Conservation (phyloP, 2,888 invertebrate species). For the Teleiodes luculella region DNA sequence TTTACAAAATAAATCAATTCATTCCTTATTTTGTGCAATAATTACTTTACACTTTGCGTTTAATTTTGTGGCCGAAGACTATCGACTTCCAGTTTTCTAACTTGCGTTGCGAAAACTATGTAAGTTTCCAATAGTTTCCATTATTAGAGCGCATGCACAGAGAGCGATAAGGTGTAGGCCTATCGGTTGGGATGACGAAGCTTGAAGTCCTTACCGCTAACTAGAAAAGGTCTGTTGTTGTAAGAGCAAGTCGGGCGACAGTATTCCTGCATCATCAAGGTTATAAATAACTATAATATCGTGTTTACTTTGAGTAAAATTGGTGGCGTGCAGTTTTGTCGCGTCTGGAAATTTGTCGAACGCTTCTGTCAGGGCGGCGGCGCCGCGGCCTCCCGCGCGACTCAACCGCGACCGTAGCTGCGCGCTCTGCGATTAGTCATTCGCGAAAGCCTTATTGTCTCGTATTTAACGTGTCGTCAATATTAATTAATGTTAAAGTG, state of each 20-base stretch:
- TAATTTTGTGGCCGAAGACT: not conserved
- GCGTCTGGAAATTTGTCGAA: not conserved
- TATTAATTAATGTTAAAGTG: not conserved
- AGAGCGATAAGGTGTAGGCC: not conserved
- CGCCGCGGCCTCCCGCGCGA: not conserved
- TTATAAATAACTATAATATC: conserved; percentile 38
- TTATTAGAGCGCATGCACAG: not conserved
- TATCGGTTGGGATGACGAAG: conserved; percentile 8
- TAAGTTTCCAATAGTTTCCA: conserved; percentile 1
- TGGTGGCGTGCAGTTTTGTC: not conserved
- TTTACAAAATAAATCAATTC: too few relatives aligned
- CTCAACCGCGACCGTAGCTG: not conserved
- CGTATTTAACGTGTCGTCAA: not conserved
- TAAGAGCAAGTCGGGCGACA: conserved; percentile 32
- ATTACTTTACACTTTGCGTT: conserved; percentile 1
- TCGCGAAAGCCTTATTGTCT: not conserved
- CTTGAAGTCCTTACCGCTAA: conserved; percentile 49
- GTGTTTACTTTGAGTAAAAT: conserved; percentile 14
- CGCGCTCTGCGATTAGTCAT: conserved; percentile 3
- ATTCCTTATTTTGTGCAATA: not conserved
- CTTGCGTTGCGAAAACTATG: not conserved
- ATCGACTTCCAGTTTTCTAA: not conserved
- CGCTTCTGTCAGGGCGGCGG: conserved; percentile 1
- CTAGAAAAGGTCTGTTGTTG: conserved; percentile 47
- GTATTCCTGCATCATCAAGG: conserved; percentile 32